A percentile compares a stretch with the other conserved stretches of the same genome.
Conservation (phyloP, 2,113 vertebrate species). For the Macrotis lagotis region DNA sequence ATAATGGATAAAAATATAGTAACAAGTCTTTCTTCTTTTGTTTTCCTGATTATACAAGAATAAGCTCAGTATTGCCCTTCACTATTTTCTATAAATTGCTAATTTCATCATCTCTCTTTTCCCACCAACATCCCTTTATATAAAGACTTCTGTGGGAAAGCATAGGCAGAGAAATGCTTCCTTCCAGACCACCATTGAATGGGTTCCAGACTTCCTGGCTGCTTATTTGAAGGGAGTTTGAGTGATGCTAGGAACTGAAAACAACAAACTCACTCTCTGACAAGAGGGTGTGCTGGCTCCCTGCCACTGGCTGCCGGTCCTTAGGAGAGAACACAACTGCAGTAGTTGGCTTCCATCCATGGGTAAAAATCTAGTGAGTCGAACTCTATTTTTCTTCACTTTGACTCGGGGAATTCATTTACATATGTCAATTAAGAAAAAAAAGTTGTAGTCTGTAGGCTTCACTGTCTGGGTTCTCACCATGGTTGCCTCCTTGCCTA, state of each 20-base stretch:
- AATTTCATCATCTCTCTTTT: background rate
- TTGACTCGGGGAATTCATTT: background rate
- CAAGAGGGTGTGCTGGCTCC: background rate
- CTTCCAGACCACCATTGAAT: background rate
- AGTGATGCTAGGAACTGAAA: background rate
- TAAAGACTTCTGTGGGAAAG: background rate
- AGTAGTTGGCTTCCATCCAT: background rate
- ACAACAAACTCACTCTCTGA: background rate
- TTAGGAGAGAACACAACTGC: background rate
- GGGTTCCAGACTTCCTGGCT: background rate
- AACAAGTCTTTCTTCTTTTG: background rate
- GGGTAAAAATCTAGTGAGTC: background rate
- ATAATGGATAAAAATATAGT: background rate
- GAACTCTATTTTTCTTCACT: background rate
- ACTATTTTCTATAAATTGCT: background rate
- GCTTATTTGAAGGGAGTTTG: background rate
- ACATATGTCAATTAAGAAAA: background rate
- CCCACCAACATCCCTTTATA: background rate
- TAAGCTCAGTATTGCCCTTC: background rate
- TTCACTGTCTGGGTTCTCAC: background rate
- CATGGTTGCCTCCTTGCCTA: background rate
- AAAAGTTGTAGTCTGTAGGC: background rate
- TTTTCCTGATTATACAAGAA: background rate
- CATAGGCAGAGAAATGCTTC: background rate
- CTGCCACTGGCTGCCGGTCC: background rate